Evolutionary conservation across 1,140 invertebrate species (phyloP).

Genomic region (Dendrolimus punctatus): DNA sequence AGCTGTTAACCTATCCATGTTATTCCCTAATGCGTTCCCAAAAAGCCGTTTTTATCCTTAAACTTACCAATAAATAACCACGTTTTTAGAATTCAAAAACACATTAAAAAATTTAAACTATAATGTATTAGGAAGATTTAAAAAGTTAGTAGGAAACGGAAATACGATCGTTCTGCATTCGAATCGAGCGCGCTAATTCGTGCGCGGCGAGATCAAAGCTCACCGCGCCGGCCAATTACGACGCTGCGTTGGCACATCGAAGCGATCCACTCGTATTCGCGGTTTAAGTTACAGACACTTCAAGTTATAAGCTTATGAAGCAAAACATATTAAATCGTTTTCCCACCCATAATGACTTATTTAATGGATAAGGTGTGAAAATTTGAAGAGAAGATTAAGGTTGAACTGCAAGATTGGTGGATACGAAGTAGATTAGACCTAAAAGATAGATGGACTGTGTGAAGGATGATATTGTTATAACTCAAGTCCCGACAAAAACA

Average conservation of each 20-base stretch:
- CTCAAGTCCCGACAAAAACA: too few species aligned
- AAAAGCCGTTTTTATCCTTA: conserved; percentile 5
- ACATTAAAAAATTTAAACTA: too few species aligned
- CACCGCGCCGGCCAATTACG: conserved; percentile 34
- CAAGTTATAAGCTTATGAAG: conserved; percentile 7
- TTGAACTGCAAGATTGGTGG: too few species aligned
- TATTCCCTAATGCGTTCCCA: too few species aligned
- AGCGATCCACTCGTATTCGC: conserved; percentile 23
- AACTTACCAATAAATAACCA: conserved; percentile 20
- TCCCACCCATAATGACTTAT: too few species aligned
- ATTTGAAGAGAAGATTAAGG: too few species aligned
- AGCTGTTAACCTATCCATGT: too few species aligned
- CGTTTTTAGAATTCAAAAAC: conserved; percentile 11
- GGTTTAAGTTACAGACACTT: conserved; percentile 23
- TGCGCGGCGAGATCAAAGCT: conserved; percentile 52
- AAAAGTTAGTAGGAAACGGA: conserved; percentile 24
- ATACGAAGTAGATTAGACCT: too few species aligned
- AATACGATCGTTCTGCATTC: conserved; percentile 32
- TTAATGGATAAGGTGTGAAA: too few species aligned
- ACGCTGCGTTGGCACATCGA: conserved; percentile 35
- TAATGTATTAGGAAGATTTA: too few species aligned
- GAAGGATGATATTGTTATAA: too few species aligned
- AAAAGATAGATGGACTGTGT: too few species aligned
- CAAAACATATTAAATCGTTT: background rate
- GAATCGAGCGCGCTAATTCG: conserved; percentile 39